Evolutionary conservation across 2,113 vertebrate species (phyloP).

Genomic region (Haemorhous mexicanus): DNA sequence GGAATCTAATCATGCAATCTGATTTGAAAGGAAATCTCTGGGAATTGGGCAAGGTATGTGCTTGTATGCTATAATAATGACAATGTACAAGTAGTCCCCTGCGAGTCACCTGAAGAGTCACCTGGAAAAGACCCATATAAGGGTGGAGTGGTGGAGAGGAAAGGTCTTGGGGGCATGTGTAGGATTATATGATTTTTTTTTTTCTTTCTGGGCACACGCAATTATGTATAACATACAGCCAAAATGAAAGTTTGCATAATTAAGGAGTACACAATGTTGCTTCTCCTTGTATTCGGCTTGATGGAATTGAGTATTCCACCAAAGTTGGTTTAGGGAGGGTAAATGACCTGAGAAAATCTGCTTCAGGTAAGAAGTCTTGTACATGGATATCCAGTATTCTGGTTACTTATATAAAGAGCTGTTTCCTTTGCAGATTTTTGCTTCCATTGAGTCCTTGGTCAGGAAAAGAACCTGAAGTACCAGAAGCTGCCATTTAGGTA

Average conservation of each 20-base stretch:
- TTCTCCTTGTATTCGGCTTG: neutral
- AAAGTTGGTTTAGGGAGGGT: neutral
- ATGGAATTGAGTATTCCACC: neutral
- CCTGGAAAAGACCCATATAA: neutral
- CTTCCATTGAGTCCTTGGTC: neutral
- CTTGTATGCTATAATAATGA: neutral
- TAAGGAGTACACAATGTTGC: neutral
- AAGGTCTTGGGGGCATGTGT: neutral
- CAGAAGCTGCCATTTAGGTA: neutral
- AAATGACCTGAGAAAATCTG: neutral
- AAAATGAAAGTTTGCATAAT: neutral
- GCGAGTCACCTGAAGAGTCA: neutral
- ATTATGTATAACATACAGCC: neutral
- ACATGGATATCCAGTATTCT: fast-evolving
- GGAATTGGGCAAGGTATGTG: neutral
- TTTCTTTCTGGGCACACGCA: neutral
- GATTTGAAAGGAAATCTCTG: neutral
- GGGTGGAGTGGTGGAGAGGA: neutral
- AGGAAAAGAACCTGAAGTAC: neutral
- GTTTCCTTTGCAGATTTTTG: neutral
- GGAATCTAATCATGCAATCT: neutral
- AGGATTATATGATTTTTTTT: neutral
- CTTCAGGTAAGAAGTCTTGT: neutral
- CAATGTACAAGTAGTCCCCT: neutral
- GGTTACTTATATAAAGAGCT: neutral